Evolutionary conservation across 2,113 vertebrate species (phyloP).

Genomic region (Elaphurus davidianus): DNA sequence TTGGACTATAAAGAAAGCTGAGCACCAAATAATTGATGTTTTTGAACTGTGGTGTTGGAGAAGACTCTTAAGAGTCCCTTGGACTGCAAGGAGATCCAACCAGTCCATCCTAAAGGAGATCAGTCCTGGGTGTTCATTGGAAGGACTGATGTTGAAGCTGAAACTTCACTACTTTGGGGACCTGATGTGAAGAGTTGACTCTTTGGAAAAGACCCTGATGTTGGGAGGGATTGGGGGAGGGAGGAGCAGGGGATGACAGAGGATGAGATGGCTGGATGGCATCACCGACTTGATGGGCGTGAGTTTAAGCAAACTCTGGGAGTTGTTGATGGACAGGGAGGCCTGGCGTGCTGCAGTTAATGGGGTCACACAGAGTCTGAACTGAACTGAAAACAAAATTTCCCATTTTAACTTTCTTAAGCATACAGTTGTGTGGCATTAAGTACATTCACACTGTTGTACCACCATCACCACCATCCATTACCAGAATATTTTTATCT

Average conservation of each 20-base stretch:
- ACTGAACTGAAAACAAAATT: background rate
- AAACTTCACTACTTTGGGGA: background rate
- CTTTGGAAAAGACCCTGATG: background rate
- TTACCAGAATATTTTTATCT: background rate
- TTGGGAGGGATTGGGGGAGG: background rate
- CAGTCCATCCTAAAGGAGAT: background rate
- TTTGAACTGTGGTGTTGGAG: background rate
- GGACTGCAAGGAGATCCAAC: background rate
- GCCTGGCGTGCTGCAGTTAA: too few species aligned
- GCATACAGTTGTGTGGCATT: background rate
- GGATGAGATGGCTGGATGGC: background rate
- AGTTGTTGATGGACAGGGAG: background rate
- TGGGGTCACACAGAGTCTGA: background rate
- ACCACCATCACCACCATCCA: background rate
- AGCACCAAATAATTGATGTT: background rate
- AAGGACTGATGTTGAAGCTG: background rate
- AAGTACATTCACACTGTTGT: background rate
- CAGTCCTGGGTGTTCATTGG: background rate
- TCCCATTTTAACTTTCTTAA: background rate
- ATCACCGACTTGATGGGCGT: background rate
- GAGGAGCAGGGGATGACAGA: background rate
- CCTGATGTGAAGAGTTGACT: background rate
- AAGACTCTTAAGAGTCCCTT: background rate
- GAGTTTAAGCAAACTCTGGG: fast-evolving
- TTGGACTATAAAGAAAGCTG: background rate